Conservation (phyloP, 1,140 invertebrate genomes). For the Grapholita molesta region DNA sequence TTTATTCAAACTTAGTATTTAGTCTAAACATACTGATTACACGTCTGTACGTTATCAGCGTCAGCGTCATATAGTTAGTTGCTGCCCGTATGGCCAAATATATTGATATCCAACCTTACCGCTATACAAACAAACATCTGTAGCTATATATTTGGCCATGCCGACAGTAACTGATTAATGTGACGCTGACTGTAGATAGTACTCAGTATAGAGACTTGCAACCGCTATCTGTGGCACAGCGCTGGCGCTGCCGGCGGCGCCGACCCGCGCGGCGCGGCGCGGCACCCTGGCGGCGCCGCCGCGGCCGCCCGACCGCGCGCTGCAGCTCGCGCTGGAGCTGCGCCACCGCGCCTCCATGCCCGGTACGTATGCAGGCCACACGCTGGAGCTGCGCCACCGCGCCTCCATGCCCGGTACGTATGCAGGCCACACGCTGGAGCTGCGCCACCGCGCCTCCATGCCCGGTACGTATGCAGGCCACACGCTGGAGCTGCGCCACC, state of each 20-base stretch:
- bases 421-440: conserved; percentile 20
- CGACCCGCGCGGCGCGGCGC: conserved; percentile 22
- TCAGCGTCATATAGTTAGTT: too few relatives aligned
- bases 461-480: conserved; percentile 31
- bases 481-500: conserved; percentile 31
- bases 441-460: conserved; percentile 45
- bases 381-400: conserved; percentile 34
- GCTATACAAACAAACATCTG: too few relatives aligned
- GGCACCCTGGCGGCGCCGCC: conserved; percentile 5
- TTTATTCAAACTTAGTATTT: too few relatives aligned
- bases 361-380: conserved; percentile 24
- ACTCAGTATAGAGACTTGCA: too few relatives aligned
- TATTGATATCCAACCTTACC: too few relatives aligned
- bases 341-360: conserved; percentile 47
- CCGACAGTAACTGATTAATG: too few relatives aligned
- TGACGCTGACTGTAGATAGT: too few relatives aligned
- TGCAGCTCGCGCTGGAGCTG: conserved; percentile 25
- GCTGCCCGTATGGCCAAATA: too few relatives aligned
- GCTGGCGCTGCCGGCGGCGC: conserved; percentile 14
- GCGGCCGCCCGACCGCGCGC: conserved; percentile 23
- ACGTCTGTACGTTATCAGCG: too few relatives aligned
- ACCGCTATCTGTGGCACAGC: not conserved
- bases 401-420: conserved; percentile 44
- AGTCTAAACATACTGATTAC: too few relatives aligned
- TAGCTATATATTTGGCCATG: too few relatives aligned